Evolutionary conservation across 2,888 invertebrate species (phyloP).

Genomic region (Tholera decimalis): DNA sequence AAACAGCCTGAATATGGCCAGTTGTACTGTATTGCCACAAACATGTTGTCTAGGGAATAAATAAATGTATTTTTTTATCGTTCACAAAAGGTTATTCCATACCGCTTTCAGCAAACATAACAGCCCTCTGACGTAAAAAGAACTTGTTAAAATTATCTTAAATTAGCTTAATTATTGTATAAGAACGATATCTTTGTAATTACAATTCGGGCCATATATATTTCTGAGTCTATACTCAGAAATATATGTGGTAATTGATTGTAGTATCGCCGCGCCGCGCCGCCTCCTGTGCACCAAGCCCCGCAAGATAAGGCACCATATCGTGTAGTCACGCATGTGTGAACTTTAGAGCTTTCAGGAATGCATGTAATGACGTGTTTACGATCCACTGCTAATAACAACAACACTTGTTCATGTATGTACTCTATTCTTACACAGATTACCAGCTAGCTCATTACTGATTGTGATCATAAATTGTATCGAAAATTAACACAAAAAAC

Average conservation of each 20-base stretch:
- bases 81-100: neutral
- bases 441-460: constrained; percentile 30
- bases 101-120: neutral
- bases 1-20: no score
- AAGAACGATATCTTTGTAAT: neutral
- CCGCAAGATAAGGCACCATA: constrained; percentile 32
- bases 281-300: constrained; percentile 16
- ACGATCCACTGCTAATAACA: constrained; percentile 47
- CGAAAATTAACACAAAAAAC: constrained; percentile 19
- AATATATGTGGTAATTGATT: no score
- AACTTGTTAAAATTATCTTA: neutral
- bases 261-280: constrained; percentile 16
- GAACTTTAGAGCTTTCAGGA: constrained; percentile 48
- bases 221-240: constrained; percentile 11
- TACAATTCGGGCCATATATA: neutral
- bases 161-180: neutral
- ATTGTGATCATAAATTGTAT: constrained; percentile 38
- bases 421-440: constrained; percentile 30
- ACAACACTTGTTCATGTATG: constrained; percentile 20
- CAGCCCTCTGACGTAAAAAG: neutral
- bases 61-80: no score
- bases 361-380: constrained; percentile 54
- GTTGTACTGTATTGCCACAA: no score
- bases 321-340: constrained; percentile 48
- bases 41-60: no score